These are phyloP conservation scores for Sardinella longiceps DNA, from an alignment of 2,797 vertebrate species.

Conservation along the genomic window DNA sequence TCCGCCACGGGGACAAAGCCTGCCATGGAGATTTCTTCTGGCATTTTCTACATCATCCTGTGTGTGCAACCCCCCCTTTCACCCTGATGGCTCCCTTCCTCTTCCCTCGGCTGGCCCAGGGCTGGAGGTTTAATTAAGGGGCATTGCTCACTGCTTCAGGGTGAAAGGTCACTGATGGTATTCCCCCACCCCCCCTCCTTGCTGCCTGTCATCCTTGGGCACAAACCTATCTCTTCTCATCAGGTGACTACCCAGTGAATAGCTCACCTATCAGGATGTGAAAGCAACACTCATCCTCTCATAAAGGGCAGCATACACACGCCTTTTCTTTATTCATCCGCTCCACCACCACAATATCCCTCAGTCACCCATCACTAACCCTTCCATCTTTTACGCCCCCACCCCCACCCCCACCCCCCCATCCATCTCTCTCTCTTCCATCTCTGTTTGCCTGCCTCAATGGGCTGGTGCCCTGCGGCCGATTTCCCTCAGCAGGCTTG, in stretches of 20 bases:
- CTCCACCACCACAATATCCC: background rate
- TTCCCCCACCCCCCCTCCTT: background rate
- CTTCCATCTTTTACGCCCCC: background rate
- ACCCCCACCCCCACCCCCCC: background rate
- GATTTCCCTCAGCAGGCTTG: constrained; percentile 46
- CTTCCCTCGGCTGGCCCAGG: background rate
- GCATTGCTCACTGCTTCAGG: background rate
- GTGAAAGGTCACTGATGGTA: background rate
- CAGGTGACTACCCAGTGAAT: background rate
- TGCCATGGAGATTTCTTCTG: constrained; percentile 23
- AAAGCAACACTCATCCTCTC: background rate
- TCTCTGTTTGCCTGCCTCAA: constrained; percentile 62
- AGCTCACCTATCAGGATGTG: background rate
- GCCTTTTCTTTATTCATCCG: background rate
- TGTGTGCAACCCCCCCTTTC: background rate
- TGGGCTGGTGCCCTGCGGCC: constrained; percentile 53
- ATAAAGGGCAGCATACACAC: background rate
- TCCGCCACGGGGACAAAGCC: constrained; percentile 1
- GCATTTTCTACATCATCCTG: constrained; percentile 13
- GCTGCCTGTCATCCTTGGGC: background rate
- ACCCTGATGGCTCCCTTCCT: background rate
- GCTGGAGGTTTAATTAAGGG: constrained; percentile 19
- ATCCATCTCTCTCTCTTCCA: background rate
- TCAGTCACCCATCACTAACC: background rate
- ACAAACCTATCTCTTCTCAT: background rate